Base-by-base conservation (phyloP, 2,797 vertebrate genomes). In the Tamandua tetradactyla region DNA sequence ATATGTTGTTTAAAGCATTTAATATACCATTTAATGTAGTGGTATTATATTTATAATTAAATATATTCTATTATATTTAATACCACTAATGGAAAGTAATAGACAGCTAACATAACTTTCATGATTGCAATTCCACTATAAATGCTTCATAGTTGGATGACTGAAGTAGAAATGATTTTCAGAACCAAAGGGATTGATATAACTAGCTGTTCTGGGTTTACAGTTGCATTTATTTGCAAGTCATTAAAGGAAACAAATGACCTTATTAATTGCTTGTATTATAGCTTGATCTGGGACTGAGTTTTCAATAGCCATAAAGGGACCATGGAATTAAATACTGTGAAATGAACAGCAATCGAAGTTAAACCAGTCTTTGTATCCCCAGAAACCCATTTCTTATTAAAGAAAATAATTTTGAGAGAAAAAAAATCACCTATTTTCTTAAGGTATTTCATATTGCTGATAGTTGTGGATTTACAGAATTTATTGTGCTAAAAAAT, bases 311-410 rank as follows among this genome's bases (percentile, higher is more conserved):
- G 62, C 68, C 62, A 62, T n/a, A 40, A 3, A 71, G 89, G 93
- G 69, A 82, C 40, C 40, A 30, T 88, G 52, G 64, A 95, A 86
- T 76, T 93, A 92, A 87, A 90, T 25, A 92, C 12, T 32, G 82
- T 90, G 62, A 92, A 90, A 87, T 95, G 64, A 93, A 89, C 25
- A 94, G 27, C 55, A 88, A 79, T 30, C 86, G 18, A 93, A 79
- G 68, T 84, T 75, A 93, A 89, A 93, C 37, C 12, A 85, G 35
- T 71, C 68, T 90, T 85, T 76, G 37, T 68, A 30, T 14, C 37
- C 35, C 6, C 22, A 78, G 49, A 84, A 88, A 84, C 15, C 14
- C 59, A 66, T 7, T 83, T 92, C 88, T 81, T 66, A 93, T 83
- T 87, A 72, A 88, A 91, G 5, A 75, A 92, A 78, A 62, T 42